Base-by-base conservation (phyloP, 2,113 vertebrate species). In the Psophia crepitans region DNA sequence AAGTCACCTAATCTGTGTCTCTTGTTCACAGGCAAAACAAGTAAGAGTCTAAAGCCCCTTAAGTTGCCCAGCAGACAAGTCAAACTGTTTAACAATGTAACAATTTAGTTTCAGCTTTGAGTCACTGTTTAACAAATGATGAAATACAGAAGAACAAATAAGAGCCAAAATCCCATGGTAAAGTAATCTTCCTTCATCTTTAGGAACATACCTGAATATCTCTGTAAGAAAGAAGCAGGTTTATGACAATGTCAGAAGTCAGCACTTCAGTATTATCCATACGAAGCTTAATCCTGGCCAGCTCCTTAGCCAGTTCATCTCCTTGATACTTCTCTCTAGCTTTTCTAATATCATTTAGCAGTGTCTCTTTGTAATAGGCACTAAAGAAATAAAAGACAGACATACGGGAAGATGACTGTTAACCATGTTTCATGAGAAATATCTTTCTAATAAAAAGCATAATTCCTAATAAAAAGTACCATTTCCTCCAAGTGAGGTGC, bases 181-280 rank as follows among this genome's bases (percentile, higher is more conserved):
- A 79, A 80, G 82, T 12, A 76, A 65, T 24, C 30, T 76, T 78
- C 11, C 24, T 71, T 56, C 51, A 28, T 73, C n/a, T 80, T 87
- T 37, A 69, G 33, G 51, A 79, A 69, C 65, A 70, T 97, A 99
- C 99, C 99, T 99, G 99, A 93, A 99, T 99, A 97, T 99, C 99
- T 91, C 99, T 98, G 98, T 99, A 99, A 71, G 99, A 99, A 92
- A 99, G 99, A 56, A 99, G 98, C 82, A 99, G 98, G 97, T 99
- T 99, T 97, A 99, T 99, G 86, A 99, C 97, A 64, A 99, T 99
- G 93, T 99, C 99, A 96, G 99, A 98, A 32, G 99, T 99, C 84
- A 99, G 98, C 61, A 99, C 98, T 94, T 99, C 99, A 0, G 98
- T 99, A 96, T 99, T 99, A 97, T 99, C 99, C 77, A 99, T 99